Base-by-base conservation (phyloP, 2,888 invertebrate genomes). In the Ophonus ardosiacus region DNA sequence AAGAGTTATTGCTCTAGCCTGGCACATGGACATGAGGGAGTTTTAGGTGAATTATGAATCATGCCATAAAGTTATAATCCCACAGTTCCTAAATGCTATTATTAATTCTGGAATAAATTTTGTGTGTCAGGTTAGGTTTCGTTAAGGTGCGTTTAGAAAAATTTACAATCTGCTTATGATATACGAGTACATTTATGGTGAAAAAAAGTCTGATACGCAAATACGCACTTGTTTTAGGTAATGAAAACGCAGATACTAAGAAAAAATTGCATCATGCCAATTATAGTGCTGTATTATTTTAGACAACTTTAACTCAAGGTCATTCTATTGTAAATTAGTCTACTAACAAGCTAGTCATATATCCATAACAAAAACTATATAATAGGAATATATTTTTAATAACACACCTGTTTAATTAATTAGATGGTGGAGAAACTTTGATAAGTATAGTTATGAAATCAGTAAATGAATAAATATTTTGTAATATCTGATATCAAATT, bases 401-500 rank as follows among this genome's bases (percentile, higher is more conserved):
- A 56, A 51, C 13, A 10, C 43, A 51, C 43, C 13, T 51, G 43
- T 51, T 51, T 51, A 51, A 51, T 51, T 51, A 51, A 51, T 4
- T 51, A 10, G 8, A 10, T 51, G 43, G 10, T 51, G 43, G 43
- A 51, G 13, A 51, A 51, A 51, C 43, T 10, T 13, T 51, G 43
- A 51, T 51, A 51, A 51, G 43, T 51, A 51, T 13, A 51, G 43
- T 51, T 51, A 6, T 51, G 43, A 51, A 51, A 51, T 51, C 15
- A 59, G 6, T 17, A 3, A 59, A 59, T 13, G n/a, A 59, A 15
- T 17, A 68, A 31, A 15, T 13, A 68, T 68, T 68, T 68, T 38
- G 38, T 31, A 68, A 68, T 68, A 38, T 68, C 7, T 38, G 68
- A 38, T 8, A 40, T 40, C 31, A 68, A 68, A 68, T 68, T 68